phyloP scores from a whole-genome alignment of 1,140 invertebrate genomes.

The Saccostrea glomerata region DNA sequence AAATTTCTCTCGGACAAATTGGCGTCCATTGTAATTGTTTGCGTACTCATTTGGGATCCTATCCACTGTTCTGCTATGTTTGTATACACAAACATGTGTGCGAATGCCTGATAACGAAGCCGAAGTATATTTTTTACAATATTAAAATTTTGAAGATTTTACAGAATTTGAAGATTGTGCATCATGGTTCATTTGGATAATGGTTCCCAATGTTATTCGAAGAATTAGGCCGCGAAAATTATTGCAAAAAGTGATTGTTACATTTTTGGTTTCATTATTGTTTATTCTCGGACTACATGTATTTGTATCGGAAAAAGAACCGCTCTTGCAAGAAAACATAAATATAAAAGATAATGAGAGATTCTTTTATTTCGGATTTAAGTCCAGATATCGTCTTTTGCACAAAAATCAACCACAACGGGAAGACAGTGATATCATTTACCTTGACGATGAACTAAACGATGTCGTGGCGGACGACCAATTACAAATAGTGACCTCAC shows the following conservation, averaged over 20 bases:
- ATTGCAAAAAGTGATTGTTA: neutral
- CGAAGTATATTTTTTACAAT: neutral
- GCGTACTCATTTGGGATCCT: neutral
- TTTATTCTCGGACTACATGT: neutral
- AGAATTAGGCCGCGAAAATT: neutral
- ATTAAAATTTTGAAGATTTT: conserved; percentile 17
- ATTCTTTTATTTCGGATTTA: neutral
- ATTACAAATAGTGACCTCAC: conserved; percentile 11
- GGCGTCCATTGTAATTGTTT: conserved; percentile 15
- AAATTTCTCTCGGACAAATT: conserved; percentile 22
- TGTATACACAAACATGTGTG: neutral
- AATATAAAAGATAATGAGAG: neutral
- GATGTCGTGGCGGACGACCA: neutral
- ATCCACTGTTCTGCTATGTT: neutral
- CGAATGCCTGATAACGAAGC: neutral
- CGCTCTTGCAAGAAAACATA: neutral
- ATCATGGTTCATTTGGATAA: conserved; percentile 26
- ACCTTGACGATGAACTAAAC: conserved; percentile 32
- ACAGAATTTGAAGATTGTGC: neutral
- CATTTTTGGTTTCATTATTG: neutral
- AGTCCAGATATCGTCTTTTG: neutral
- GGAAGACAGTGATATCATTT: conserved; percentile 5
- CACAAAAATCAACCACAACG: neutral
- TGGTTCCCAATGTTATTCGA: neutral
- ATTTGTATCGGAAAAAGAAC: neutral